These are phyloP conservation scores for Ophioderma brevispina DNA, from an alignment of 35 echinoderm and acorn worm genomes.

Conservation along the genomic window DNA sequence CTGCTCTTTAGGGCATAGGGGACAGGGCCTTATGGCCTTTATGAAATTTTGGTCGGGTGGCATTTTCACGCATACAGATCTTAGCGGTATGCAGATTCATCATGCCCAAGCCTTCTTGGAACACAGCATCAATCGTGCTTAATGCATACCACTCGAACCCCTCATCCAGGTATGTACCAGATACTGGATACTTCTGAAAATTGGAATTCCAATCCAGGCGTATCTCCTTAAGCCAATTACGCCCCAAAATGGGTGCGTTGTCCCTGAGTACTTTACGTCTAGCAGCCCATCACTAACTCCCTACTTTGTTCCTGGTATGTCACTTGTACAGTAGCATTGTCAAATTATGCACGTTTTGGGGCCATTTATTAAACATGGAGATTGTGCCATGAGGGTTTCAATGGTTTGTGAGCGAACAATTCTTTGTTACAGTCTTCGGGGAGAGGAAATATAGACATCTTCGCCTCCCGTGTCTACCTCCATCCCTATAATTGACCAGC, in stretches of 20 bases:
- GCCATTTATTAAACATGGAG: neutral
- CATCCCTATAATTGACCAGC: neutral
- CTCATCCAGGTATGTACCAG: neutral
- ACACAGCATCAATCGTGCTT: neutral
- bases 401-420: neutral
- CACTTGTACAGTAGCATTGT: neutral
- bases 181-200: neutral
- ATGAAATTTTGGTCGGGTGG: slow-evolving; percentile 31
- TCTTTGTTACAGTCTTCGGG: slow-evolving; percentile 16
- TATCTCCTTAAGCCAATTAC: neutral
- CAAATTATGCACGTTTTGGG: neutral
- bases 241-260: neutral
- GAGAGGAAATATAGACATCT: slow-evolving; percentile 33
- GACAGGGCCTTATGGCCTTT: slow-evolving; percentile 47
- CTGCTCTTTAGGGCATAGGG: slow-evolving; percentile 47
- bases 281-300: neutral
- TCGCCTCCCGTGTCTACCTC: slow-evolving; percentile 61
- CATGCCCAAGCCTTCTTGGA: neutral
- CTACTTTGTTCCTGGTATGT: neutral
- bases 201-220: slow-evolving; percentile 15
- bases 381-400: neutral
- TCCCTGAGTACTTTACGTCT: neutral
- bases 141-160: neutral
- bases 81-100: slow-evolving; percentile 45
- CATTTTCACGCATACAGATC: slow-evolving; percentile 26